Conservation (phyloP, 2,113 vertebrate species). For the Oxyura jamaicensis region DNA sequence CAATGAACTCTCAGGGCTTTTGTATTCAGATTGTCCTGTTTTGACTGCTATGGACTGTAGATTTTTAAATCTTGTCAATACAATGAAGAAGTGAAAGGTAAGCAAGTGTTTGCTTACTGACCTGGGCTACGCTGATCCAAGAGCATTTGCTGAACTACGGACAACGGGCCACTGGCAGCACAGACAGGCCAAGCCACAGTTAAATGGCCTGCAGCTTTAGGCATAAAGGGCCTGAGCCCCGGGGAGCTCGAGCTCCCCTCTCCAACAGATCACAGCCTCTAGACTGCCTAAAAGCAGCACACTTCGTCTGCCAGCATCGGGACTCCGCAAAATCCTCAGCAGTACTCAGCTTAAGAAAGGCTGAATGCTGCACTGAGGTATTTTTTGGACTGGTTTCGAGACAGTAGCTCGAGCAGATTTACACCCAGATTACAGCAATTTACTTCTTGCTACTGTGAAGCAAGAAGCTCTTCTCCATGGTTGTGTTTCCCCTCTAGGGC, state of each 20-base stretch:
- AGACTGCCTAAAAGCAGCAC: neutral
- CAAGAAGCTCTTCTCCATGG: neutral
- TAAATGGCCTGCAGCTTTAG: neutral
- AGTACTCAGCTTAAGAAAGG: neutral
- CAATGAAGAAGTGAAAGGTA: slow-evolving; percentile 35
- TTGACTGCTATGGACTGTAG: neutral
- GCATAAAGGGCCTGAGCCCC: neutral
- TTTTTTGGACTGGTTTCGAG: neutral
- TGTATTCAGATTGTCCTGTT: slow-evolving; percentile 20
- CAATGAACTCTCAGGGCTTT: neutral
- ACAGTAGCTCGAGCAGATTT: neutral
- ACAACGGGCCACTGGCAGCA: neutral
- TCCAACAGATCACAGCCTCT: neutral
- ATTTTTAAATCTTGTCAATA: slow-evolving; percentile 25
- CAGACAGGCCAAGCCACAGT: neutral
- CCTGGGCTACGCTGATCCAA: neutral
- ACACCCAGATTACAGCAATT: slow-evolving; percentile 6
- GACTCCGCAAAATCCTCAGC: neutral
- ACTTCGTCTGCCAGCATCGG: neutral
- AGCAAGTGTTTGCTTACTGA: slow-evolving; percentile 37
- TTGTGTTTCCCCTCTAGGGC: neutral
- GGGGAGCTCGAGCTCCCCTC: neutral
- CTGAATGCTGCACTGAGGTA: neutral
- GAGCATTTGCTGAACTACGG: slow-evolving; percentile 10
- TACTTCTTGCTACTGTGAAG: slow-evolving; percentile 7